Percentiles rank a stretch among this genome's conserved stretches.
Evolutionary conservation across 1,140 invertebrate genomes (phyloP).

Genomic region (Apis mellifera): DNA sequence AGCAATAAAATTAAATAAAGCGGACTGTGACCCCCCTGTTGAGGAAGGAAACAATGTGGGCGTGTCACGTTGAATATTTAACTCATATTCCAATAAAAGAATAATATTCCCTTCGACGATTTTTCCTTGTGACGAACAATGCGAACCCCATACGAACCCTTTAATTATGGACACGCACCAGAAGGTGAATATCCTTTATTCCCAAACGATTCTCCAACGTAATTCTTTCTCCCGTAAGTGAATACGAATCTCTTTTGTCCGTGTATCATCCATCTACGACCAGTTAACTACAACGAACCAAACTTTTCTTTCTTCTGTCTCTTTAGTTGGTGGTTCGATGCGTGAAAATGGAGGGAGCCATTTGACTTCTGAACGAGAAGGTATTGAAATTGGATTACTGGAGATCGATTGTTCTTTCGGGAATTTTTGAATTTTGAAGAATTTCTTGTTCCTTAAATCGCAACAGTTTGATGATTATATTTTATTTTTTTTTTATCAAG

Average conservation of each 20-base stretch:
- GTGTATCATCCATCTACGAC: conserved; percentile 26
- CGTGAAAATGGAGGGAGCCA: background rate
- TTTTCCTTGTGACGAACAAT: conserved; percentile 46
- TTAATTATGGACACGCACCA: conserved; percentile 49
- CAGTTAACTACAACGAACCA: background rate
- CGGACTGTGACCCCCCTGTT: background rate
- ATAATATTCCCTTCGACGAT: conserved; percentile 54
- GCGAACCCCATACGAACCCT: background rate
- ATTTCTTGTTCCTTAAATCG: no score
- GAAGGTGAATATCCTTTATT: conserved; percentile 45
- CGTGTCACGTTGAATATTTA: conserved; percentile 54
- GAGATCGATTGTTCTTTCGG: no score
- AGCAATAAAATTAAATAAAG: conserved; percentile 61
- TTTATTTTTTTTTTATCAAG: no score
- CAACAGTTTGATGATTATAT: no score
- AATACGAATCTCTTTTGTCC: conserved; percentile 1
- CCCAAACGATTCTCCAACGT: background rate
- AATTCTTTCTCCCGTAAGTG: conserved; percentile 22
- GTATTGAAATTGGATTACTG: background rate
- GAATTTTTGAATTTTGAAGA: no score
- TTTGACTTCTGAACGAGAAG: background rate
- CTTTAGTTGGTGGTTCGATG: background rate
- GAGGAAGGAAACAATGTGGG: background rate
- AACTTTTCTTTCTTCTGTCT: background rate
- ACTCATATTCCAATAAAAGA: conserved; percentile 60